Base-by-base conservation (phyloP, 2,113 vertebrate species). In the Caloenas nicobarica region DNA sequence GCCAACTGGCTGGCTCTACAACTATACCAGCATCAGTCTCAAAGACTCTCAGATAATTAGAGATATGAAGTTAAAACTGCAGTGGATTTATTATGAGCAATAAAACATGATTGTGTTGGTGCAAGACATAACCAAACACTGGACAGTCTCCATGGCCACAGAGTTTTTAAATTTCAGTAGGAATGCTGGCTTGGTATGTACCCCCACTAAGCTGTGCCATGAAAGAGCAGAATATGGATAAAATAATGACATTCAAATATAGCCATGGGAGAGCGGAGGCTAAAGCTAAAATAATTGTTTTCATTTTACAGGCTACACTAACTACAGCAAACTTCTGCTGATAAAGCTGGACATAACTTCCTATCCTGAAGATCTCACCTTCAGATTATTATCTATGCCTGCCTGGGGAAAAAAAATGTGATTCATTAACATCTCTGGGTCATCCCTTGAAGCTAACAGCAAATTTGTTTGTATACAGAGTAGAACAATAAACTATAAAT, bases 401-500 rank as follows among this genome's bases (percentile, higher is more conserved):
- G 60, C 38, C 68, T 58, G 19, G 14, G 58, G 13, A 38, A 62
- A 89, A 42, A 61, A 70, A 56, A 56, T 15, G 34, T 42, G 56
- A 48, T 71, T 53, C 51, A 74, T 70, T 86, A 83, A 77, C 31
- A 68, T 56, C n/a, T 22, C 28, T 44, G 18, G 64, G 76, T 91
- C 79, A 86, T 31, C 29, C 60, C 33, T 81, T 53, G 38, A 90
- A 86, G 81, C 34, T 38, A 94, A 78, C 13, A 70, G 48, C 26
- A 74, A 71, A 53, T 85, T 50, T 76, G 31, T 91, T 80, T 86
- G 42, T 48, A 34, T 56, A 61, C 90, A 91, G n/a, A 92, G 26
- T 28, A 83, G 73, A 85, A 92, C 34, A 92, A 85, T 69, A 82
- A 77, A 81, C 54, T 17, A 81, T 69, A 92, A 81, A 93, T 90